Base-by-base conservation (phyloP, 2,797 vertebrate genomes). In the Enteromius anoplus region DNA sequence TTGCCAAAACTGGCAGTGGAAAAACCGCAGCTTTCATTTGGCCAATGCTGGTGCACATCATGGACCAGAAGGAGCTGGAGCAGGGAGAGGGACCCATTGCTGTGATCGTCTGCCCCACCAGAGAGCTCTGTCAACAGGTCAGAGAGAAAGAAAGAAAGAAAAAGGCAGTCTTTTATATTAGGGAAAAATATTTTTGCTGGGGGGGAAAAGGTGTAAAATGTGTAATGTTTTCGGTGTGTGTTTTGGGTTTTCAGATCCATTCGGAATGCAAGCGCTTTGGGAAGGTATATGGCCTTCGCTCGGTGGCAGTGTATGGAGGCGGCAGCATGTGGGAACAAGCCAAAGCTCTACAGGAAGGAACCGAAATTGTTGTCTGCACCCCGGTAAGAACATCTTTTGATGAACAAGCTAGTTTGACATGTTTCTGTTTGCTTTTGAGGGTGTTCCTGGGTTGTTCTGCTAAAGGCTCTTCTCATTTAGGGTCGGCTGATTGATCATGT, bases 271-370 rank as follows among this genome's bases (percentile, higher is more conserved):
- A 99, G 89, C 96, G 98, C 76, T 99, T 99, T 80, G 98, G 98
- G 19, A 99, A 99, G 91, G 98, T 96, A 0, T 99, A 99, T 78
- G 98, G 98, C 21, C 91, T 99, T 91, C 97, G 97, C 64, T 99
- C 98, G 0, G 98, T 99, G 83, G 98, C 98, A 0, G 98, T 99
- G n/a, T 99, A 99, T 5, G 98, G 98, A 90, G 98, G 98, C 79
- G 98, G 98, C 80, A 99, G 97, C 93, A 99, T 99, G 98, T 99
- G 98, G 98, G 98, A 99, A 88, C 98, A 99, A 86, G 98, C 98
- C 90, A 99, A 99, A 84, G 98, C 98, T 78, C 94, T 99, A 82
- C 98, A 99, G 91, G 98, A 99, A 84, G 98, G 98, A 29, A 97
- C 98, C 29, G 98, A 99, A 91, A 99, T 99, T 3, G 98, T 99